Evolutionary conservation across 1,140 invertebrate species (phyloP).

Genomic region (Aphelenchoides avenae): DNA sequence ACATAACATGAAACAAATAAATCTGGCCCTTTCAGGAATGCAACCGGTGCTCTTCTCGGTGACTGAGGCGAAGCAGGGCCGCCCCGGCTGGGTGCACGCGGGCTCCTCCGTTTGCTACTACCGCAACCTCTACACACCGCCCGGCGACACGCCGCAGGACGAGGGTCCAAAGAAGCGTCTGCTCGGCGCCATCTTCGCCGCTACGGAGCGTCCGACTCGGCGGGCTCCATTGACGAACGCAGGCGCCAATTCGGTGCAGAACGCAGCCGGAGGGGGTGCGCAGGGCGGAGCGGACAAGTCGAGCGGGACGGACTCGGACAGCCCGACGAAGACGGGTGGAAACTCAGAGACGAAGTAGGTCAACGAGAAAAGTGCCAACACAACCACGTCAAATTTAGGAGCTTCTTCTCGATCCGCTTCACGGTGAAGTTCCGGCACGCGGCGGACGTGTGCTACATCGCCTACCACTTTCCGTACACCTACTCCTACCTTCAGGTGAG

Average conservation of each 20-base stretch:
- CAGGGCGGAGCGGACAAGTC: too few relatives aligned
- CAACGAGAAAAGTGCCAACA: too few relatives aligned
- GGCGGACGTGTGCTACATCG: conserved; percentile 84
- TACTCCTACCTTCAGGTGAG: conserved; percentile 74
- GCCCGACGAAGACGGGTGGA: conserved; percentile 50
- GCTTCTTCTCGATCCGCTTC: conserved; percentile 84
- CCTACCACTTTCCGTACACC: conserved; percentile 94
- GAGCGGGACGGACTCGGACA: conserved; percentile 5
- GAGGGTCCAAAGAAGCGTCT: conserved; percentile 54
- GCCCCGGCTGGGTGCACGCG: conserved; percentile 70
- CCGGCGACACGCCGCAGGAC: conserved; percentile 9
- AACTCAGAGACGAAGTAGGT: conserved; percentile 60
- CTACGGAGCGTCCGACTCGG: too few relatives aligned
- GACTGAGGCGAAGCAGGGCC: conserved; percentile 67
- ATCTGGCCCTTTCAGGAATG: conserved; percentile 67
- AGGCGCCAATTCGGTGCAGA: too few relatives aligned
- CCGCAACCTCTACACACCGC: conserved; percentile 61
- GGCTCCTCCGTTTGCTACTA: conserved; percentile 80
- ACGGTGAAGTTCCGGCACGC: conserved; percentile 83
- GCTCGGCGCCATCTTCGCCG: too few relatives aligned
- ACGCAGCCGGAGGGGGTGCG: too few relatives aligned
- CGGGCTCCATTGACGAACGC: too few relatives aligned
- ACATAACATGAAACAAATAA: neutral
- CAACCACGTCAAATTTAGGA: too few relatives aligned
- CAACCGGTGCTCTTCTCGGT: conserved; percentile 84